A percentile compares a stretch with the other conserved stretches of the same genome.
These are phyloP conservation scores for Monoplex corrugatus DNA, from an alignment of 2,888 invertebrate species.

Conservation along the genomic window DNA sequence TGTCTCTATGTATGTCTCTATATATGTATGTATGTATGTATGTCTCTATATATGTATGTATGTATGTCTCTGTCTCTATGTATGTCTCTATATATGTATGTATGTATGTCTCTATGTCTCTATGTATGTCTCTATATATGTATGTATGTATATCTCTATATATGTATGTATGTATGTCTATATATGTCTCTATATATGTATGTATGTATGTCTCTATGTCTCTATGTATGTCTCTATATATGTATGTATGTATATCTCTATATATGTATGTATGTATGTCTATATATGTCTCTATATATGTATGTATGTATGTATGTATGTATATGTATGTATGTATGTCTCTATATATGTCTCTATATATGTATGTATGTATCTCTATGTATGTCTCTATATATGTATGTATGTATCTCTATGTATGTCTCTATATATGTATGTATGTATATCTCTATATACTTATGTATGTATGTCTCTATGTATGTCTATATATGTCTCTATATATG, in stretches of 20 bases:
- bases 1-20: neutral
- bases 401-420: neutral
- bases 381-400: neutral
- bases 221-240: neutral
- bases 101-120: neutral
- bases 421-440: neutral
- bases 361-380: neutral
- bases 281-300: neutral
- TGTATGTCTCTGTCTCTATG: neutral
- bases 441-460: neutral
- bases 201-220: constrained; percentile 6
- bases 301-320: neutral
- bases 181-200: neutral
- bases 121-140: neutral
- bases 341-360: neutral
- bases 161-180: neutral
- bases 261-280: neutral
- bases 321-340: constrained; percentile 1
- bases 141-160: neutral
- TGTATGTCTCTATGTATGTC: neutral
- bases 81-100: neutral
- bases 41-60: neutral
- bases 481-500: neutral
- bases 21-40: neutral
- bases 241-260: neutral